Evolutionary conservation across 2,888 invertebrate genomes (phyloP), one percentile per base, ranked within the genome.

Genomic region (Phorcus lineatus): DNA sequence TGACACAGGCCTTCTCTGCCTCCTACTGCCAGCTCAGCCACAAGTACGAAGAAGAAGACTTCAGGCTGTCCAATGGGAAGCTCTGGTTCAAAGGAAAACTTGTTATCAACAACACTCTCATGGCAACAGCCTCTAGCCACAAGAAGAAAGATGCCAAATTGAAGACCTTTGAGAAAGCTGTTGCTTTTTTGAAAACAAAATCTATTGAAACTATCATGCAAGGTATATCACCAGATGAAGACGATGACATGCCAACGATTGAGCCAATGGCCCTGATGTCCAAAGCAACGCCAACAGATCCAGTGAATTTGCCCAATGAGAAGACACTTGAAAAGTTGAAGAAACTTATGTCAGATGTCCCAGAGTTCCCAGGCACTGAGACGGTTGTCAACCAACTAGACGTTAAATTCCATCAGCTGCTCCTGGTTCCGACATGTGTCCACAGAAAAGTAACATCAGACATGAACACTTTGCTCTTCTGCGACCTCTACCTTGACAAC

Each of bases 401-500:
- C 77, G 77, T 84, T 9, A 79, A 83, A 22, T 84, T 86, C 0
- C 82, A 86, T 24, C 82, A 85, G 36, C 78, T 86, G 24, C 86
- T 84, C 11, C 81, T 90, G 16, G 78, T 84, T 11, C 88, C 88
- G 16, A 87, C 87, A 16, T 81, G 86, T 31, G 80, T 88, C 19
- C 87, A 85, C 81, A 83, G 82, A 52, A 77, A 52, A 24, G 17
- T 54, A 3, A 52, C 77, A 17, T 74, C 78, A 31, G 74, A 78
- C 17, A 70, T 55, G 4, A 53, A 74, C 16, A 13, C 57, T 16
- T 40, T 22, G 3, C 31, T 86, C 0, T 54, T 67, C 16, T 88
- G 88, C 82, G 87, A 88, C 52, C 78, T 89, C n/a, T 89, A 88
- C 74, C 62, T 90, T 24, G 88, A 88, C 31, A 86, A 87, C 55